These are phyloP conservation scores for Notolepis coatsorum DNA, from an alignment of 2,797 vertebrate genomes.

Conservation along the genomic window DNA sequence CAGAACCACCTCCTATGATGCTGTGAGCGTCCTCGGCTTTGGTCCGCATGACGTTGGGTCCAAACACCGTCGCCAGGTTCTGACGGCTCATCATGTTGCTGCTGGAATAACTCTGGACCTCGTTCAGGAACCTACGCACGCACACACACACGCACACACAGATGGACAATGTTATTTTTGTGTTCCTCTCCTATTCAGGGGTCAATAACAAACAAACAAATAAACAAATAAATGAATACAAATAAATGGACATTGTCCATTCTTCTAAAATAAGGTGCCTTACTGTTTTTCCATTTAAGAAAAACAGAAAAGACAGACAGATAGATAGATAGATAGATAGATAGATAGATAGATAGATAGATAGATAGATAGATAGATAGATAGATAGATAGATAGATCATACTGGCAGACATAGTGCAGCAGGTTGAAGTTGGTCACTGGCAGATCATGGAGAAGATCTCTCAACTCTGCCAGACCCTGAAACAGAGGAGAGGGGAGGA, in stretches of 20 bases:
- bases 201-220: too few species aligned
- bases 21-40: slow-evolving; percentile 84
- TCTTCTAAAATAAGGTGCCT: too few species aligned
- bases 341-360: not conserved
- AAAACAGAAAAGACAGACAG: not conserved
- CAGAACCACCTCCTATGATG: slow-evolving; percentile 79
- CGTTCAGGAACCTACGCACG: slow-evolving; percentile 78
- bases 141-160: slow-evolving; percentile 6
- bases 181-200: too few species aligned
- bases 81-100: slow-evolving; percentile 84
- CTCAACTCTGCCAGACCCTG: slow-evolving; percentile 77
- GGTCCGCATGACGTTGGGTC: slow-evolving; percentile 83
- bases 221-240: too few species aligned
- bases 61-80: slow-evolving; percentile 85
- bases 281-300: too few species aligned
- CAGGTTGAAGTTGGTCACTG: slow-evolving; percentile 83
- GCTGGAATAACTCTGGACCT: slow-evolving; percentile 81
- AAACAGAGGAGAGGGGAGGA: not conserved
- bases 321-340: not conserved
- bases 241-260: too few species aligned
- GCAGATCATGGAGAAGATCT: slow-evolving; percentile 78
- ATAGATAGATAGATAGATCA: slow-evolving; percentile 17
- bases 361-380: too few species aligned
- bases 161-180: too few species aligned
- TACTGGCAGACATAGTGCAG: slow-evolving; percentile 85